Evolutionary conservation across 2,797 vertebrate species (phyloP).

Genomic region (Lagorchestes hirsutus): DNA sequence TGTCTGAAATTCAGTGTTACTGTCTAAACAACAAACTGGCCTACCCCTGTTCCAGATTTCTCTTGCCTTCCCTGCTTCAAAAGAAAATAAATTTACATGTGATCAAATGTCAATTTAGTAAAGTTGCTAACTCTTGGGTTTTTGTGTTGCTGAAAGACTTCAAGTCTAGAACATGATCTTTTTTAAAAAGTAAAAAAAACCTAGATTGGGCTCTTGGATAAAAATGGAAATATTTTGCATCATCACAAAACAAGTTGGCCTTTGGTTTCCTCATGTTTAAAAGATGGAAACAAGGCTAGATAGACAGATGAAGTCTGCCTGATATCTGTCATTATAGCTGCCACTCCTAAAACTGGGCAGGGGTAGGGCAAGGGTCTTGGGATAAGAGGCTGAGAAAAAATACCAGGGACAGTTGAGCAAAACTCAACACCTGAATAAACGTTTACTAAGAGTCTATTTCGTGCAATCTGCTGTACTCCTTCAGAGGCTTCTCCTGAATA

Average conservation of each 20-base stretch:
- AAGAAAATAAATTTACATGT: slow-evolving; percentile 31
- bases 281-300: background rate
- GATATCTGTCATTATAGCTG: background rate
- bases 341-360: background rate
- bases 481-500: background rate
- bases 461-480: background rate
- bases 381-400: background rate
- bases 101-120: background rate
- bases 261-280: background rate
- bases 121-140: background rate
- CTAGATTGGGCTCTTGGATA: background rate
- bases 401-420: background rate
- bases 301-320: background rate
- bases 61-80: background rate
- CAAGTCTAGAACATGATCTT: background rate
- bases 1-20: background rate
- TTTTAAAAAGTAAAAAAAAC: background rate
- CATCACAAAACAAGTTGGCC: background rate
- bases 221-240: background rate
- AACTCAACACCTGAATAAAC: background rate
- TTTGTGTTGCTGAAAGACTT: background rate
- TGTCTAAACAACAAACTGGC: background rate
- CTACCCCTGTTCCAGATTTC: background rate
- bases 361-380: background rate
- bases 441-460: background rate